Base-by-base conservation (phyloP, 2,888 invertebrate species). In the Conchocele bisecta region DNA sequence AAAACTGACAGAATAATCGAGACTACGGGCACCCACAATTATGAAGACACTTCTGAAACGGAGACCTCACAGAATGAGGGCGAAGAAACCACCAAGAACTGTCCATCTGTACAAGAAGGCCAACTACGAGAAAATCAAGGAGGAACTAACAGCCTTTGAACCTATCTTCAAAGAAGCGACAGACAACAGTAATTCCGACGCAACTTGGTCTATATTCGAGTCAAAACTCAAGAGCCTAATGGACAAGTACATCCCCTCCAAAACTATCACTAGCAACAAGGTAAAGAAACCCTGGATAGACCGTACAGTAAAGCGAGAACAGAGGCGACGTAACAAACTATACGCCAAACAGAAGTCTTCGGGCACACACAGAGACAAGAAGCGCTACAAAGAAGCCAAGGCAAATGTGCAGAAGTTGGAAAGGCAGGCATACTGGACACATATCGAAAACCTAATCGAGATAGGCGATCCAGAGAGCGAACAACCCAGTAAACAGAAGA, bases 401-500 rank as follows among this genome's bases (percentile, higher is more conserved):
- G 24, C 26, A 17, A 29, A 22, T 9, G 35, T 35, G 20, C 53
- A 53, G 24, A 53, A 53, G n/a, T 2, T 11, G 3, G 53, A 53
- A 53, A 11, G 53, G 5, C 35, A 31, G 22, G 11, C 53, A 9
- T 53, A 53, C 35, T 53, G 53, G 53, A 35, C 33, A 5, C 37
- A 53, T 24, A 35, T 53, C 13, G 29, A 53, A 9, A 24, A 22
- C 24, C 24, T 63, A 17, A 63, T 63, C 20, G 44, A 63, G 37
- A 35, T 31, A 11, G 60, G 50, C 3, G 48, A 60, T 7, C 50
- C 26, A 28, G 39, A 48, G 11, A 20, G 17, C 15, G 15, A 39
- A 17, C 28, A 56, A 3, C 48, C 11, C 7, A 26, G 24, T 9
- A 60, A 53, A 33, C 64, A 64, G 37, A 64, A 64, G 35, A 13